Evolutionary conservation across 2,797 vertebrate genomes (phyloP), one percentile per base, ranked within the genome.

Genomic region (Pseudocheirus occidentalis): DNA sequence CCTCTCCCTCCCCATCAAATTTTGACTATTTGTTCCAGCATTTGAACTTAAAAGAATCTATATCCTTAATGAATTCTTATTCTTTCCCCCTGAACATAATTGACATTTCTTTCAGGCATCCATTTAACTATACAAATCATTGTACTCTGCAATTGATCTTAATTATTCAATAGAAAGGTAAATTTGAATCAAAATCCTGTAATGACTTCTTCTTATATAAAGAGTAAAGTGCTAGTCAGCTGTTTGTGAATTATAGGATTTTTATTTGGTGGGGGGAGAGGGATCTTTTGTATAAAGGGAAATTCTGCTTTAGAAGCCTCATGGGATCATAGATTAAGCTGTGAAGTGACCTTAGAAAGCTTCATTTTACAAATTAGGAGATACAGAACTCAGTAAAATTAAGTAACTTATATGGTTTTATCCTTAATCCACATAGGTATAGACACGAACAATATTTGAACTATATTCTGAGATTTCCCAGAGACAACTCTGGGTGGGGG

Each of bases 21-120:
- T 91, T 94, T 94, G 95, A 96, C 90, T 55, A 90, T 95, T 95
- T 92, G 91, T 90, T 89, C 34, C 46, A 50, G 55, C 18, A 90
- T 4, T 14, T 40, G 81, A 95, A 89, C 93, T 6, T 91, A 89
- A 91, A 55, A 46, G 62, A 92, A 87, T 46, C 92, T 62, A 57
- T 18, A 89, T 24, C 57, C 12, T 91, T 91, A 73, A 62, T 14
- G 55, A 95, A 62, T 50, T 10, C 0, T 95, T 97, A 96, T 92
- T 92, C 29, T 28, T 54, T 81, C 59, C 91, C 56, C 53, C 92
- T 9, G 46, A 90, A 90, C 18, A 73, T 46, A 91, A 59, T 55
- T 93, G 14, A 53, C 31, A 55, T 21, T 91, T 54, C 52, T 2
- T 91, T 89, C 1, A 53, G 55, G n/a, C 31, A 95, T 97, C 90